A percentile compares a stretch with the other conserved stretches of the same genome.
phyloP scores from a whole-genome alignment of 2,888 invertebrate species.

The Ditylenchus weischeri region DNA sequence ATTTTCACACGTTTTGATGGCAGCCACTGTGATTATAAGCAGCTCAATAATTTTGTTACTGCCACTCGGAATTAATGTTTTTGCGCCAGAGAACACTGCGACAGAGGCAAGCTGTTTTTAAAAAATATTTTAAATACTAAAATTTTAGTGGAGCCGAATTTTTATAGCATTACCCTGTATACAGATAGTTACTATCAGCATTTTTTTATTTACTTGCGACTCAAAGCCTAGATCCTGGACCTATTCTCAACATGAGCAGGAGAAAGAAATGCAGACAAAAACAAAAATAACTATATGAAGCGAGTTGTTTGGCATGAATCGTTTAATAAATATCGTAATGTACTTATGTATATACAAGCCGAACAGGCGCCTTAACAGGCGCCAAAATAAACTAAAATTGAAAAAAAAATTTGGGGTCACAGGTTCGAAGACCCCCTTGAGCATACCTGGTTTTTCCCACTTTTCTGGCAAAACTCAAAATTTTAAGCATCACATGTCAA shows the following conservation, averaged over 20 bases:
- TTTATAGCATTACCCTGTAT: not conserved
- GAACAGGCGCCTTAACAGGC: no score
- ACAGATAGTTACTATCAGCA: not conserved
- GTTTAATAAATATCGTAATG: no score
- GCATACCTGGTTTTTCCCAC: no score
- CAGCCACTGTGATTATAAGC: slow-evolving; percentile 13
- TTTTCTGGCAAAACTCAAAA: no score
- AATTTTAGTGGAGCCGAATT: slow-evolving; percentile 4
- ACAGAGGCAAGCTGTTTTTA: slow-evolving; percentile 8
- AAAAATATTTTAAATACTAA: not conserved
- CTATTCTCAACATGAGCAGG: not conserved
- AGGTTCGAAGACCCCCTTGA: no score
- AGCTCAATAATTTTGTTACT: slow-evolving; percentile 13
- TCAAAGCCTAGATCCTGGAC: slow-evolving; percentile 1
- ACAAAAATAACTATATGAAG: no score
- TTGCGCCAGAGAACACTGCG: slow-evolving; percentile 19
- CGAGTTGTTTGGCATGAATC: no score
- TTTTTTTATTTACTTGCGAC: slow-evolving; percentile 1
- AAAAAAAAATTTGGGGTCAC: no score
- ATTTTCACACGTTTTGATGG: slow-evolving; percentile 22
- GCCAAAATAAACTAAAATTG: no score
- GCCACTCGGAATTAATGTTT: slow-evolving; percentile 16
- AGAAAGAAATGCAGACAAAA: no score
- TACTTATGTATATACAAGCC: no score
- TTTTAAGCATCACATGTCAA: no score